A percentile compares a stretch with the other conserved stretches of the same genome.
Conservation (phyloP, 2,888 invertebrate species). For the Neocrepidodera transversa region DNA sequence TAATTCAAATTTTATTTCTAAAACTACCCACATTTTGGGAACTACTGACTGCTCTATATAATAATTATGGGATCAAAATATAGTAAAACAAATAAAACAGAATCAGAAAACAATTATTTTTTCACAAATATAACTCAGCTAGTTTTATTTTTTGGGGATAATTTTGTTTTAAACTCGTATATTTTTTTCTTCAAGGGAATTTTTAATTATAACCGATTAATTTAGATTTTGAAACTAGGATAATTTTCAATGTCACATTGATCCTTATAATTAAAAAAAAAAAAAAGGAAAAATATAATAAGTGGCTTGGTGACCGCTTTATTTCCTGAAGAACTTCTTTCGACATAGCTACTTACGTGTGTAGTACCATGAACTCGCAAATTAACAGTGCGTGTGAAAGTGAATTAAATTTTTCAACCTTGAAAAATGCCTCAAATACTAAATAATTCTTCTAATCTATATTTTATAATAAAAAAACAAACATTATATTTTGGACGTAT, state of each 20-base stretch:
- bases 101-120: too few species aligned
- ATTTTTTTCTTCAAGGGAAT: not conserved
- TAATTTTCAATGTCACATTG: not conserved
- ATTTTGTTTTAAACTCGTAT: too few species aligned
- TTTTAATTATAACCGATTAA: not conserved
- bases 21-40: too few species aligned
- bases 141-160: too few species aligned
- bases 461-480: too few species aligned
- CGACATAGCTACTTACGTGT: constrained; percentile 6
- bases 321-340: constrained; percentile 2
- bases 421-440: not conserved
- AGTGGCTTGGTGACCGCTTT: not conserved
- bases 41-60: too few species aligned
- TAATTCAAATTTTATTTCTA: too few species aligned
- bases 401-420: not conserved
- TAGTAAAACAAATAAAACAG: too few species aligned
- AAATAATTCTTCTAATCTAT: too few species aligned
- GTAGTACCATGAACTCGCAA: constrained; percentile 5
- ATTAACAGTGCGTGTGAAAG: constrained; percentile 8
- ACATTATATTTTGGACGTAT: too few species aligned
- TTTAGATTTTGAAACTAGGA: not conserved
- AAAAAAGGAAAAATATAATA: not conserved
- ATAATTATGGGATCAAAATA: too few species aligned
- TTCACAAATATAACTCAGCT: too few species aligned
- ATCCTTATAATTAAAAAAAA: not conserved